Evolutionary conservation across 2,113 vertebrate genomes (phyloP), one percentile per base, ranked within the genome.

Genomic region (Parus major): DNA sequence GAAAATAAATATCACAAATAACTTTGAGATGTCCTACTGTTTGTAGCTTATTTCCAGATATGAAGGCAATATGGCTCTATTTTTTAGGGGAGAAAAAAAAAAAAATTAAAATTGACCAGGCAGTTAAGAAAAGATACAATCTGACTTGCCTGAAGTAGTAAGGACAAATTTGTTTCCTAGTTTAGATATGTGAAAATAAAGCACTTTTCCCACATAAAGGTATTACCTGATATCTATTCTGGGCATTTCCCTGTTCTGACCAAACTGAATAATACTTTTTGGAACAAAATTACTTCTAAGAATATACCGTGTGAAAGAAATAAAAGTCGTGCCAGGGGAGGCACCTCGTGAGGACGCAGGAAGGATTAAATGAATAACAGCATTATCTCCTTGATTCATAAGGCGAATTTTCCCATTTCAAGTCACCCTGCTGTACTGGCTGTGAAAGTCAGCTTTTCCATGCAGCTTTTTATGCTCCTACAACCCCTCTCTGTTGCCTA

Each of bases 271-370:
- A 64, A 12, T 24, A 71, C 10, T 14, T 69, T 78, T 53, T n/a
- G 15, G 22, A 88, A 65, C 6, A 77, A 80, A 86, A 49, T 6
- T 33, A 29, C 27, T 35, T 79, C 52, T 36, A 47, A 23, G 68
- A 71, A 61, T 59, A 28, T 0, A 18, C 1, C 0, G 0, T 8
- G 3, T 18, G 23, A 61, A 75, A 61, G 24, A 81, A 83, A 63
- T 11, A 39, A 75, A 78, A 8, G 3, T 9, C 4, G 2, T 27
- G 9, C 6, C 33, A 70, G 24, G 69, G 46, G 28, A 77, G 5
- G 2, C 8, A 44, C 18, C 11, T 49, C 53, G 8, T 46, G 44
- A 86, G 31, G 10, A 36, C 2, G 8, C 5, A 50, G 11, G 22
- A 57, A 70, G 29, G 10, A 59, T 78, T 64, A 82, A 88, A 80